These are phyloP conservation scores for Oryzias dopingdopingensis DNA, from an alignment of 2,797 vertebrate species.

Conservation along the genomic window DNA sequence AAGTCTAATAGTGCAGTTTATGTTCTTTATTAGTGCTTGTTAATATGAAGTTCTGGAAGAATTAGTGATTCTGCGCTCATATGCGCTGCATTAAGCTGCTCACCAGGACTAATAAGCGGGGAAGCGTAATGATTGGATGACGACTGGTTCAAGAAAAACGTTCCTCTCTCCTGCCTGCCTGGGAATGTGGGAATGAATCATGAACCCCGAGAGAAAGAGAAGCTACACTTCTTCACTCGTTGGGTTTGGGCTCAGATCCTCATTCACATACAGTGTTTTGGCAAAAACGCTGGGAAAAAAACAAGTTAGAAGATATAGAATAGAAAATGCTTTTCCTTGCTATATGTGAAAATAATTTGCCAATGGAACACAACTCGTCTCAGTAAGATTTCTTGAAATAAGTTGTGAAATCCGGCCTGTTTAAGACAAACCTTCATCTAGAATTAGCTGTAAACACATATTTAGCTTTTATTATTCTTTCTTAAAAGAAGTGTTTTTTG, in stretches of 20 bases:
- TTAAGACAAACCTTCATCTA: too few relatives aligned
- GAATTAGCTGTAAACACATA: too few relatives aligned
- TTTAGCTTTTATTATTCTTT: too few relatives aligned
- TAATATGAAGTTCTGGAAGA: constrained; percentile 76
- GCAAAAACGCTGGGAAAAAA: constrained; percentile 19
- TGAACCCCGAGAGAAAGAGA: constrained; percentile 24
- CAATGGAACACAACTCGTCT: too few relatives aligned
- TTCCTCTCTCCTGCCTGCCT: constrained; percentile 33
- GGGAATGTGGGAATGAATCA: constrained; percentile 50
- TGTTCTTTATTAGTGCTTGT: constrained; percentile 79
- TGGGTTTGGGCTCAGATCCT: constrained; percentile 5
- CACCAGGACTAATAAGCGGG: constrained; percentile 60
- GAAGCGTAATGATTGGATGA: constrained; percentile 37
- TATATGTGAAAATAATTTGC: too few relatives aligned
- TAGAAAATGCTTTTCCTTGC: too few relatives aligned
- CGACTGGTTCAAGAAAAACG: constrained; percentile 37
- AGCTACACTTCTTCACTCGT: constrained; percentile 13
- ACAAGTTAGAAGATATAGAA: too few relatives aligned
- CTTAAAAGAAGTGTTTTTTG: too few relatives aligned
- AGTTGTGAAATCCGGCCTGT: too few relatives aligned
- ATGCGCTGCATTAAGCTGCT: constrained; percentile 61
- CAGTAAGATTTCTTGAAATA: too few relatives aligned
- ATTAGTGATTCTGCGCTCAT: constrained; percentile 71
- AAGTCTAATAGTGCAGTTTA: constrained; percentile 81
- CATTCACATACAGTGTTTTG: constrained; percentile 9